Percentiles rank a stretch among this genome's conserved stretches.
Conservation (phyloP, 2,888 invertebrate species). For the Itoplectis maculator region DNA sequence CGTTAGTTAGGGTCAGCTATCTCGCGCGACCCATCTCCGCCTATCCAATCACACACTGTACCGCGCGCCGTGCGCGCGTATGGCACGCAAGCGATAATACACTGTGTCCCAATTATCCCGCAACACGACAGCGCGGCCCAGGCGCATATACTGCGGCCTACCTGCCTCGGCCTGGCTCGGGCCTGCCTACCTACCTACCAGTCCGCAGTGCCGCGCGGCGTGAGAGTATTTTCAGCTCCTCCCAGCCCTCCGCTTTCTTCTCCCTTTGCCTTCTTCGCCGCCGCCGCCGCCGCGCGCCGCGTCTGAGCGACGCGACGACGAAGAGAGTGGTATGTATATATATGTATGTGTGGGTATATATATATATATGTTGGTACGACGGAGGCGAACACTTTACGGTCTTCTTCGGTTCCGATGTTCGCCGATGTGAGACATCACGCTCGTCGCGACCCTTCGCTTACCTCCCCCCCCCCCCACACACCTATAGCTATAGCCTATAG, state of each 20-base stretch:
- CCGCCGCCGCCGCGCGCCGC: slow-evolving; percentile 24
- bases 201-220: slow-evolving; percentile 68
- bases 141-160: too few relatives aligned
- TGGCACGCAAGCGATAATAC: slow-evolving; percentile 84
- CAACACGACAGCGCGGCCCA: slow-evolving; percentile 80
- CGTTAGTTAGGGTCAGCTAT: slow-evolving; percentile 84
- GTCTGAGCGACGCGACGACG: slow-evolving; percentile 9
- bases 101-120: slow-evolving; percentile 84
- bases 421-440: slow-evolving; percentile 61
- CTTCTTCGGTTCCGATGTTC: slow-evolving; percentile 57
- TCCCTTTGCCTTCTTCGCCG: too few relatives aligned
- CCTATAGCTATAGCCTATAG: too few relatives aligned
- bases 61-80: slow-evolving; percentile 77
- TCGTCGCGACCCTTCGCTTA: slow-evolving; percentile 18
- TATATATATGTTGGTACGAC: slow-evolving; percentile 37
- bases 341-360: not conserved
- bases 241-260: slow-evolving; percentile 70
- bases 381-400: slow-evolving; percentile 56
- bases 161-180: too few relatives aligned
- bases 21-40: slow-evolving; percentile 84
- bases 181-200: too few relatives aligned
- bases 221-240: slow-evolving; percentile 81
- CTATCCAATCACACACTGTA: slow-evolving; percentile 84
- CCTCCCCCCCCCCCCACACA: too few relatives aligned
- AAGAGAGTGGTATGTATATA: not conserved